Percentiles rank a stretch among this genome's conserved stretches.
Evolutionary conservation across 2,888 invertebrate genomes (phyloP).

Genomic region (Lymantria dispar): DNA sequence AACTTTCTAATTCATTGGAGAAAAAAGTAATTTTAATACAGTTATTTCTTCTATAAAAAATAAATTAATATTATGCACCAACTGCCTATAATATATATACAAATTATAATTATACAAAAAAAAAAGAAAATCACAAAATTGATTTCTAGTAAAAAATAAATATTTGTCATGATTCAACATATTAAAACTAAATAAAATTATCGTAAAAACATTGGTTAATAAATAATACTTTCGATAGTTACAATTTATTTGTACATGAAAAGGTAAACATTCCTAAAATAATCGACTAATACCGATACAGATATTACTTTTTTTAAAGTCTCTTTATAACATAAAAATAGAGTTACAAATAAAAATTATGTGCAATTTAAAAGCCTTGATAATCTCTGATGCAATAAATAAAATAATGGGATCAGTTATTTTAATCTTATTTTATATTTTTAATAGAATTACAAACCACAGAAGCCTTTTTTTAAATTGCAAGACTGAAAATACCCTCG

Average conservation of each 20-base stretch:
- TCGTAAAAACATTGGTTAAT: constrained; percentile 45
- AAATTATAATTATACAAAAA: constrained; percentile 14
- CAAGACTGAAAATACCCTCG: too few species aligned
- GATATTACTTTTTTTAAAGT: not conserved
- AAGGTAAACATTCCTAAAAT: constrained; percentile 22
- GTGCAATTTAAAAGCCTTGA: too few species aligned
- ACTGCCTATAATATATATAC: constrained; percentile 31
- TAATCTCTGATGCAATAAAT: too few species aligned
- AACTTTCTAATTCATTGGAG: constrained; percentile 5
- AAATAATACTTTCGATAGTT: constrained; percentile 68
- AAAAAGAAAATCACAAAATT: constrained; percentile 27
- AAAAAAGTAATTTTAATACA: constrained; percentile 7
- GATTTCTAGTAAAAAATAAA: constrained; percentile 59
- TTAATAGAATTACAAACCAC: too few species aligned
- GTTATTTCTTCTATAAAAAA: constrained; percentile 27
- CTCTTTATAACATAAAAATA: too few species aligned
- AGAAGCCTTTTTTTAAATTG: too few species aligned
- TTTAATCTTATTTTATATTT: too few species aligned
- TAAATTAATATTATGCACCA: constrained; percentile 54
- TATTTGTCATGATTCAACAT: constrained; percentile 76
- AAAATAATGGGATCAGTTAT: too few species aligned
- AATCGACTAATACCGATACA: constrained; percentile 16
- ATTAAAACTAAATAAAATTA: constrained; percentile 59
- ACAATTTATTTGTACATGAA: constrained; percentile 61
- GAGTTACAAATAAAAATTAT: too few species aligned